Base-by-base conservation (phyloP, 2,113 vertebrate genomes). In the Boulengeromyrus knoepffleri region DNA sequence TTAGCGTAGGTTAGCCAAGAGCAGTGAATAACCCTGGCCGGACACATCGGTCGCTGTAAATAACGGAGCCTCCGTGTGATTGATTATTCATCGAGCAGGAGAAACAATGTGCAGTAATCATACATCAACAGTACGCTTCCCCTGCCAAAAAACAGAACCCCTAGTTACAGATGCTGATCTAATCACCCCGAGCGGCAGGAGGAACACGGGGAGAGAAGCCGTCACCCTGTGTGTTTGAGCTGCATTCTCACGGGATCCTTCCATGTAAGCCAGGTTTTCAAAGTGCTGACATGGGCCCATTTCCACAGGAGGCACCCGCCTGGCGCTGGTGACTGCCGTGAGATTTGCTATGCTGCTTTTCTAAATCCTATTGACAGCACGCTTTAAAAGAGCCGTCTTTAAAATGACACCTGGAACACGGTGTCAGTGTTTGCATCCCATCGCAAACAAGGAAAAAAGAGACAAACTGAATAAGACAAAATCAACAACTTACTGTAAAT, bases 61-160 rank as follows among this genome's bases (percentile, higher is more conserved):
- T 52, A 53, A 89, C 52, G 52, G 50, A 89, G 24, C 88, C 74
- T 83, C 74, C 27, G 52, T 42, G 10, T 53, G 47, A 53, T 56
- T 84, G 74, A 89, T 89, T 89, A 89, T 83, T 89, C 47, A 89
- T 83, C 74, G 47, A 53, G 70, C 74, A 70, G 1, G 1, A 89
- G 74, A 83, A 89, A 53, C 42, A 89, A 89, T 50, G 88, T 80
- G 27, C 66, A 74, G 45, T 50, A 10, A 36, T 74, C 21, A n/a
- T 46, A 50, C 45, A 36, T 47, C 88, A 88, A 45, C 62, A 24
- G 42, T 88, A 50, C 47, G 74, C 24, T 58, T 24, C 53, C 53
- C 45, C 39, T 31, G 56, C 45, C 62, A 74, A 74, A 74, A 46
- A 50, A 45, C 49, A 31, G 70, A 4, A 8, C n/a, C 58, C 27